phyloP scores from a whole-genome alignment of 1,140 invertebrate species.

The Onthophagus taurus region DNA sequence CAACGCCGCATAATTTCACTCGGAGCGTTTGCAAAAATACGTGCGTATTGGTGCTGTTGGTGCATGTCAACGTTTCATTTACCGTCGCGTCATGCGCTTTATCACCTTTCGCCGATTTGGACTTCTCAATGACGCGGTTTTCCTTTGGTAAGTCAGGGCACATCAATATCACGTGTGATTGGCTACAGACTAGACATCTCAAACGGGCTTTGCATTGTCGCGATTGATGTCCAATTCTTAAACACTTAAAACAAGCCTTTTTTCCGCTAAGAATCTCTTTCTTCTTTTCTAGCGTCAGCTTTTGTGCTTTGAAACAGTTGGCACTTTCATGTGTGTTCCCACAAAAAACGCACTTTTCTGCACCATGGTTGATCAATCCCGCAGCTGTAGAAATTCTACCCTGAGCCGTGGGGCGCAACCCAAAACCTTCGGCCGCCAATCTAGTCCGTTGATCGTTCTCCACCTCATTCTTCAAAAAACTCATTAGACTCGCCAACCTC shows the following conservation, averaged over 20 bases:
- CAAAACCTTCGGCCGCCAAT: constrained; percentile 3
- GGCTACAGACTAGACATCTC: not conserved
- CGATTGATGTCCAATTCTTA: not conserved
- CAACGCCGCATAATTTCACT: not conserved
- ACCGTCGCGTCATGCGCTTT: not conserved
- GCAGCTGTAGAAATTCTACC: too few relatives aligned
- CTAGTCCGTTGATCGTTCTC: not conserved
- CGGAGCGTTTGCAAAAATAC: constrained; percentile 3
- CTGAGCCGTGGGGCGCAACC: not conserved
- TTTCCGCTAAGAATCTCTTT: not conserved
- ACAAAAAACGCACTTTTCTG: not conserved
- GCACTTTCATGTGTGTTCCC: not conserved
- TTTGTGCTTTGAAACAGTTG: not conserved
- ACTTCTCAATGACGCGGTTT: too few relatives aligned
- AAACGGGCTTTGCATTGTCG: not conserved
- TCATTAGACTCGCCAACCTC: not conserved
- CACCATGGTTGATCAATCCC: not conserved
- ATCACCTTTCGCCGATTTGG: not conserved
- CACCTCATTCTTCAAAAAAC: not conserved
- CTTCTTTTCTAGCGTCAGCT: not conserved
- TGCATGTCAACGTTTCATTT: not conserved
- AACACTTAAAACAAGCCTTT: not conserved
- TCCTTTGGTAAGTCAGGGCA: too few relatives aligned
- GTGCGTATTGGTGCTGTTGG: not conserved
- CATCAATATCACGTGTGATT: constrained; percentile 1